Conservation (phyloP, 2,797 vertebrate genomes). For the Melanotaenia trifasciata region DNA sequence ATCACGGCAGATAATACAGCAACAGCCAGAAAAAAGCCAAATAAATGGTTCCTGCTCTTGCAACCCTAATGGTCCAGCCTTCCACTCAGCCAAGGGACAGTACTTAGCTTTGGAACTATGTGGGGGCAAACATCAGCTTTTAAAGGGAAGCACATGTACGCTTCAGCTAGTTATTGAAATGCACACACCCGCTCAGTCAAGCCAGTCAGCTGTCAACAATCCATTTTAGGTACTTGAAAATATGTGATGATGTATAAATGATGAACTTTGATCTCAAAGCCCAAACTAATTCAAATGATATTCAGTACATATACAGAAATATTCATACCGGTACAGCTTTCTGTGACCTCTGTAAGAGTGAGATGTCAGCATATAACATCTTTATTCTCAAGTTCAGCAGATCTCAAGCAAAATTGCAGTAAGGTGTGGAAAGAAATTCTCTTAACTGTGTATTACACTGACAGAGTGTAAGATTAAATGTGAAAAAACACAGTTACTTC, state of each 20-base stretch:
- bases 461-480: background rate
- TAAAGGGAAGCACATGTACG: slow-evolving; percentile 39
- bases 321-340: too few species aligned
- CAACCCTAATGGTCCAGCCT: slow-evolving; percentile 66
- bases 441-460: too few species aligned
- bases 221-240: slow-evolving; percentile 6
- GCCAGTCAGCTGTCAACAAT: slow-evolving; percentile 14
- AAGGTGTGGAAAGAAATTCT: too few species aligned
- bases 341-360: too few species aligned
- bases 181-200: slow-evolving; percentile 35
- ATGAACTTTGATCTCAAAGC: slow-evolving; percentile 17
- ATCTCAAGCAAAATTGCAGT: too few species aligned
- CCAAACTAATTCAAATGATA: background rate
- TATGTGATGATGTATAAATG: slow-evolving; percentile 13
- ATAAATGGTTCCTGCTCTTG: slow-evolving; percentile 70
- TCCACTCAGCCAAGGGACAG: slow-evolving; percentile 52
- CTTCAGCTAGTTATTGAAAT: slow-evolving; percentile 19
- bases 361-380: too few species aligned
- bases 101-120: slow-evolving; percentile 32
- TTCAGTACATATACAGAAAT: too few species aligned
- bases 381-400: too few species aligned
- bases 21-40: slow-evolving; percentile 72
- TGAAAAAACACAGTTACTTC: background rate
- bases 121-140: slow-evolving; percentile 18
- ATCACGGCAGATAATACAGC: slow-evolving; percentile 77